Evolutionary conservation across 2,113 vertebrate genomes (phyloP).

Genomic region (Thalassoma bifasciatum): DNA sequence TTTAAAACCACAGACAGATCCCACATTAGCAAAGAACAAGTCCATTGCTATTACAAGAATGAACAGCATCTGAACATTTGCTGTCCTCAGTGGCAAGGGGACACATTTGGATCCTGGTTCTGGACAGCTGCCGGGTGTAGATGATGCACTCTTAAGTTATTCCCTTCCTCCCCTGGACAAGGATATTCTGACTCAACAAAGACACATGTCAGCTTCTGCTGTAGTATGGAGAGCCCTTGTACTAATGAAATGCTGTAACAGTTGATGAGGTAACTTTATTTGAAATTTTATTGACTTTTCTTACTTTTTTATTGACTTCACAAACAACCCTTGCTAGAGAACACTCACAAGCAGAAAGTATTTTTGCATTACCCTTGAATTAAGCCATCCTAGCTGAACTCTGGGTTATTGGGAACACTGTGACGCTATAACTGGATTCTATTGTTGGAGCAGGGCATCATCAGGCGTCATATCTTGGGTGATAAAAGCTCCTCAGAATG

Average conservation of each 20-base stretch:
- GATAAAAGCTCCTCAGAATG: conserved; percentile 52
- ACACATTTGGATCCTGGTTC: conserved; percentile 44
- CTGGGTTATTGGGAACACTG: conserved; percentile 60
- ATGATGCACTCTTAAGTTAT: conserved; percentile 64
- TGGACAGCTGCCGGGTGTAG: conserved; percentile 43
- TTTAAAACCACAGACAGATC: conserved; percentile 59
- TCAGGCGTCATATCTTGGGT: conserved; percentile 48
- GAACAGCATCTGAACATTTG: conserved; percentile 24
- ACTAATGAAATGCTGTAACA: conserved; percentile 31
- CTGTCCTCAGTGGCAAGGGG: conserved; percentile 18
- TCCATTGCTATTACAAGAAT: conserved; percentile 43
- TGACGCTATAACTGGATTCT: conserved; percentile 55
- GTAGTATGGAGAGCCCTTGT: conserved; percentile 38
- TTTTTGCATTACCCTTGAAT: conserved; percentile 57
- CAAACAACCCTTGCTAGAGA: conserved; percentile 19
- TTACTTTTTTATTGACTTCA: conserved; percentile 59
- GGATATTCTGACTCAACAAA: conserved; percentile 50
- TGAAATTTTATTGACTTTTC: conserved; percentile 63
- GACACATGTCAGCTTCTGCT: conserved; percentile 60
- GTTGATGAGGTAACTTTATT: conserved; percentile 29
- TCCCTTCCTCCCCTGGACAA: conserved; percentile 37
- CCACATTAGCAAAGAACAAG: conserved; percentile 64
- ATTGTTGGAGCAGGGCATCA: conserved; percentile 45
- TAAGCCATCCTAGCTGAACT: conserved; percentile 39
- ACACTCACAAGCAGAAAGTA: conserved; percentile 15